Base-by-base conservation (phyloP, 1,140 invertebrate genomes). In the Berghia stephanieae region DNA sequence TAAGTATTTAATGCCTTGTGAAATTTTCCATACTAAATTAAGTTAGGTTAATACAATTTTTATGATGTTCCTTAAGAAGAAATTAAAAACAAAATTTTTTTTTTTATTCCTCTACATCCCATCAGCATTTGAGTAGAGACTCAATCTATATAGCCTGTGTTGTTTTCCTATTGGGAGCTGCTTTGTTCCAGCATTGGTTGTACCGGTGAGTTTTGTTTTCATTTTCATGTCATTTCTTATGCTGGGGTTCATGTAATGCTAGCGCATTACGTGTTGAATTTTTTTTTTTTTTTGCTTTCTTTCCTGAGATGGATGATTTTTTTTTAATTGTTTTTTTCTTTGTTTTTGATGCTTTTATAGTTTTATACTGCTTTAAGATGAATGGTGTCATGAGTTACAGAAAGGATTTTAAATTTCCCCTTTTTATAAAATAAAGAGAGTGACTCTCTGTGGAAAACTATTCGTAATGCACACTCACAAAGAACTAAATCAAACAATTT, bases 141-240 rank as follows among this genome's bases (percentile, higher is more conserved):
- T 76, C 84, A 4, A 88, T 89, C 76, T 89, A 88, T 71, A 60
- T 82, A 72, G 86, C 84, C 75, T 89, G 88, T 81, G 83, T 84
- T 27, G 74, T 82, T 13, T 89, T 88, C 71, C 80, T 89, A 6
- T 40, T 85, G 2, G n/a, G 85, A 40, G 86, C 87, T 27, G 78
- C 81, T 21, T 24, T 83, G 0, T 84, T 77, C 69, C 87, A 89
- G 57, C 86, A 87, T 27, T 87, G 82, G 83, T 78, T 89, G 2
- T 86, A 82, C 79, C 83, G 72, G 88, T 89, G 79, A 83, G 83
- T 80, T 38, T 8, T 38, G 55, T 57, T 5, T 43, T 3, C 36
- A 21, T 4, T 66, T 38, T 31, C 13, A 38, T 66, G 10, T 5
- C 18, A 34, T 10, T 21, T 3, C 21, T 66, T 3, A 4, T 4